Evolutionary conservation across 2,888 invertebrate species (phyloP), one percentile per base, ranked within the genome.

Genomic region (Odontocerum albicorne): DNA sequence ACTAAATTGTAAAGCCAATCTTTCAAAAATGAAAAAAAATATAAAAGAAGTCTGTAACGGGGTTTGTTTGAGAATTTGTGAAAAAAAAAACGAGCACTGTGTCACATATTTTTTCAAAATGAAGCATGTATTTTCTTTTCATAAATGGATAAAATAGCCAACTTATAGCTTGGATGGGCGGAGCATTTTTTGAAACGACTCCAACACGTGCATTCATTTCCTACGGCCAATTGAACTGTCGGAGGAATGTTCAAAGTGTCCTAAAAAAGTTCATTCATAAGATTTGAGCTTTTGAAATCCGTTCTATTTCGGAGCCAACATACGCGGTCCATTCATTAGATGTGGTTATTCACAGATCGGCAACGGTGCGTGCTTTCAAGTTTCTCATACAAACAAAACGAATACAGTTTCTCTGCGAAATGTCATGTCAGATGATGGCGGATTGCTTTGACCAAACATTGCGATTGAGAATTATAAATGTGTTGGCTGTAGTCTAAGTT

Each of bases 251-350:
- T 44, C 19, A n/a, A 32, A 31, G 33, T 15, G 10, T 32, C 27
- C 12, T 32, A 46, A 32, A 33, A 46, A 46, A 36, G 35, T 46
- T 21, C 46, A 46, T 46, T 46, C 46, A 46, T 46, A 36, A 46
- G 46, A 46, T 46, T 13, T 32, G 44, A 32, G 32, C 16, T 32
- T 27, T 4, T 35, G 4, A 35, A 35, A 17, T 45, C 10, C 45
- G 32, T 35, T 46, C 46, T 46, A 46, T 46, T 46, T 46, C 21
- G 15, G 32, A 35, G 21, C 35, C 46, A 6, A 35, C 33, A 45
- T 33, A 17, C 46, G 13, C 35, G 36, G 7, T 35, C 15, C 46
- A 36, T 46, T 36, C 46, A 46, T 20, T 22, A 4, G 33, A 13
- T 22, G 42, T 13, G 42, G 42, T n/a, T 27, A 35, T 35, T 35